Percentiles rank a stretch among this genome's conserved stretches.
These are phyloP conservation scores for Lysandra bellargus DNA, from an alignment of 2,888 invertebrate species.

Conservation along the genomic window DNA sequence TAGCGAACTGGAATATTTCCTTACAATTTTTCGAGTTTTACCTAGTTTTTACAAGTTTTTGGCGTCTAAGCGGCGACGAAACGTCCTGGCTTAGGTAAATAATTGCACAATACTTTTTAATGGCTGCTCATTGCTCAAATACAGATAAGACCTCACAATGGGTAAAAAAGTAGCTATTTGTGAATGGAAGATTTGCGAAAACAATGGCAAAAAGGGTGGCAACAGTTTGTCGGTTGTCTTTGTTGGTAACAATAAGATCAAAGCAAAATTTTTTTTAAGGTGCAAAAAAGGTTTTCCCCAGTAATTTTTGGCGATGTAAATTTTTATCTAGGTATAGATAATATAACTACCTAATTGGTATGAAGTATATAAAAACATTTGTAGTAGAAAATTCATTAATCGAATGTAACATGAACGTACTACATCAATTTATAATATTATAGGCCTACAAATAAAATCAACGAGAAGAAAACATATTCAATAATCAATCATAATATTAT, in stretches of 20 bases:
- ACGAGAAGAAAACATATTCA: background rate
- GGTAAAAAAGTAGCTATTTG: background rate
- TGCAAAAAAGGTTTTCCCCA: background rate
- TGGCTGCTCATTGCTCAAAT: background rate
- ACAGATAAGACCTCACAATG: conserved; percentile 2
- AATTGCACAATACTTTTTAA: background rate
- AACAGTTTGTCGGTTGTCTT: background rate
- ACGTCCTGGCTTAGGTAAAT: background rate
- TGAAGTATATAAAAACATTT: too few relatives aligned
- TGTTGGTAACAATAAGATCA: conserved; percentile 9
- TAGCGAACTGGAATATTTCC: background rate
- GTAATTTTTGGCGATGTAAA: background rate
- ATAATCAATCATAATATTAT: background rate
- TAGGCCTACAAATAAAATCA: too few relatives aligned
- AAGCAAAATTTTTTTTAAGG: background rate
- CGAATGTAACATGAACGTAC: too few relatives aligned
- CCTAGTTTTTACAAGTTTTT: background rate
- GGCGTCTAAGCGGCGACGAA: background rate
- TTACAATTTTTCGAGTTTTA: background rate
- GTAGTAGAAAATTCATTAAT: too few relatives aligned
- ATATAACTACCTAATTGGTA: too few relatives aligned
- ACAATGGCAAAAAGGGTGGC: conserved; percentile 20
- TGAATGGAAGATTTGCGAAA: background rate
- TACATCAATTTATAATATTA: too few relatives aligned
- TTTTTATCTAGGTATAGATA: background rate